phyloP scores from a whole-genome alignment of 2,797 vertebrate species.

The Chelonia mydas region DNA sequence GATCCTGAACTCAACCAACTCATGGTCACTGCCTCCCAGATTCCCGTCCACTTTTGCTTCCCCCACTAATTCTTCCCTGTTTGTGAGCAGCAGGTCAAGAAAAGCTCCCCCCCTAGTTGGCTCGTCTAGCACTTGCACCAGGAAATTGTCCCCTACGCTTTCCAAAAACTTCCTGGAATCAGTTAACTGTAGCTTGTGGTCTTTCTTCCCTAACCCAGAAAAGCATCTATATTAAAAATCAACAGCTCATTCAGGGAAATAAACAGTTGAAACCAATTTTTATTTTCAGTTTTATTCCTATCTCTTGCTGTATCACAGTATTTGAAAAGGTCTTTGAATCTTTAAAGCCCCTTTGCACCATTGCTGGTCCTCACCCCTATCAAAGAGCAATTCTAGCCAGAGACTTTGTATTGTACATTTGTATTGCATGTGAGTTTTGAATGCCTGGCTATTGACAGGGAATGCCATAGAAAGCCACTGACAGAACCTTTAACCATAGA shows the following conservation, averaged over 20 bases:
- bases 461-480: not conserved
- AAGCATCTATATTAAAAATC: rapidly evolving
- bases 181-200: not conserved
- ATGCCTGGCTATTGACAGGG: not conserved
- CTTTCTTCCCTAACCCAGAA: not conserved
- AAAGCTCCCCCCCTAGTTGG: no score
- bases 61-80: no score
- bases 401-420: not conserved
- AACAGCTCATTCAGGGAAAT: rapidly evolving
- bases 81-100: no score
- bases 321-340: not conserved
- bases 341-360: not conserved
- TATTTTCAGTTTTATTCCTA: not conserved
- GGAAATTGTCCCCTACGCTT: no score
- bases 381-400: not conserved
- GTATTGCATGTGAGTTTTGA: not conserved
- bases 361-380: rapidly evolving
- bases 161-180: no score
- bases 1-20: no score
- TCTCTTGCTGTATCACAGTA: not conserved
- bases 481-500: not conserved
- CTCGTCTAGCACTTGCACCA: no score
- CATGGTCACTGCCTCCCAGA: no score
- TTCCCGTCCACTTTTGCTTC: no score
- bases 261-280: rapidly evolving